Conservation (phyloP, 2,888 invertebrate genomes). For the Tenthredo scrophulariae region DNA sequence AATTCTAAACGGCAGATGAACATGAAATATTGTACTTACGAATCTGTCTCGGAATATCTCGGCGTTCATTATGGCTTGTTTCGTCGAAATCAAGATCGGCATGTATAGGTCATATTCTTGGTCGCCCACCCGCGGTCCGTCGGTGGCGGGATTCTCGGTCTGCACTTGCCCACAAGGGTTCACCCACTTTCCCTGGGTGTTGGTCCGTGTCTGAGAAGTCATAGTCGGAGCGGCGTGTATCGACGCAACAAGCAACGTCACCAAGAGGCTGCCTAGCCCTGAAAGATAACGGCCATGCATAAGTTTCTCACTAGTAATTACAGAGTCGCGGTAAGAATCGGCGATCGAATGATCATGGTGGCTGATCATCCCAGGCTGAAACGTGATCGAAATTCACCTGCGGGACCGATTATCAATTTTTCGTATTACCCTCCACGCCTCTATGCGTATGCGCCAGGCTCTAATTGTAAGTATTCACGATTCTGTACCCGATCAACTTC, state of each 20-base stretch:
- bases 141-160: conserved; percentile 66
- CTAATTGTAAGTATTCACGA: conserved; percentile 26
- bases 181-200: conserved; percentile 79
- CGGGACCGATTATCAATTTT: background rate
- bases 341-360: background rate
- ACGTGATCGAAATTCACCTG: conserved; percentile 4
- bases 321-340: background rate
- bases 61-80: conserved; percentile 77
- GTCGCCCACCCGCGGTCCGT: conserved; percentile 69
- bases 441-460: background rate
- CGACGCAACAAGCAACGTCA: conserved; percentile 70
- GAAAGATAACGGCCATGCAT: conserved; percentile 57
- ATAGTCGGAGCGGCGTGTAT: conserved; percentile 73
- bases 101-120: conserved; percentile 76
- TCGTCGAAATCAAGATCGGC: conserved; percentile 78
- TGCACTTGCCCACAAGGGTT: conserved; percentile 79
- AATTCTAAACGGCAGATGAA: background rate
- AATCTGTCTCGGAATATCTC: conserved; percentile 77
- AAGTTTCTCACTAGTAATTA: conserved; percentile 25
- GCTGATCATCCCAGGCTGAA: no score
- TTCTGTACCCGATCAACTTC: conserved; percentile 2
- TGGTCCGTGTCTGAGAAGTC: conserved; percentile 70
- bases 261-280: conserved; percentile 74
- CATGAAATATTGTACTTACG: conserved; percentile 75
- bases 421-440: background rate